Conservation (phyloP, 2,113 vertebrate genomes). For the rabbit (Oryctolagus cuniculus) region DNA sequence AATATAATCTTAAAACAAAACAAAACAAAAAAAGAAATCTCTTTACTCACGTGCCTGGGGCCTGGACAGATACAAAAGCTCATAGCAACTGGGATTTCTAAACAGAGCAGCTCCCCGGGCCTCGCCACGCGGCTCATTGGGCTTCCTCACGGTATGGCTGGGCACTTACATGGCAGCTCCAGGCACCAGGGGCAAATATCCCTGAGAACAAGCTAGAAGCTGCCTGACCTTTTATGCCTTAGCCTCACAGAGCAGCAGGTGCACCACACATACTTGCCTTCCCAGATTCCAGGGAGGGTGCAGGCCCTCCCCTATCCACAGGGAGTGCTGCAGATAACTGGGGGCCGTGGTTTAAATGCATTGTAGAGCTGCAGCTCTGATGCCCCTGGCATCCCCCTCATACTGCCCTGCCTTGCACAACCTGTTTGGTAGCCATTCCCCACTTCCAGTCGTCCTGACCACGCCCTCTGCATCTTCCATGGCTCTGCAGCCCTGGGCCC, state of each 20-base stretch:
- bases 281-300: not conserved
- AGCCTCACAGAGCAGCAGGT: not conserved
- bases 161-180: not conserved
- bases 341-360: not conserved
- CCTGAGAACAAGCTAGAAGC: not conserved
- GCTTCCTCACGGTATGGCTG: not conserved
- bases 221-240: not conserved
- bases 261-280: not conserved
- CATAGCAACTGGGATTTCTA: not conserved
- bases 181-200: not conserved
- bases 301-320: accelerated
- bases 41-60: not conserved
- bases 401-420: not conserved
- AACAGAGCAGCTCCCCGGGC: not conserved
- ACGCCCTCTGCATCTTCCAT: not conserved
- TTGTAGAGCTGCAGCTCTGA: not conserved
- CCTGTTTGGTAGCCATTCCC: not conserved
- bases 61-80: not conserved
- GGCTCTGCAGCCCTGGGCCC: accelerated
- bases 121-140: not conserved
- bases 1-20: too few species aligned
- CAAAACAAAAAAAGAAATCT: not conserved
- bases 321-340: not conserved
- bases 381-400: accelerated
- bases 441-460: not conserved